Conservation (phyloP, 2,797 vertebrate genomes). For the Trachurus trachurus region DNA sequence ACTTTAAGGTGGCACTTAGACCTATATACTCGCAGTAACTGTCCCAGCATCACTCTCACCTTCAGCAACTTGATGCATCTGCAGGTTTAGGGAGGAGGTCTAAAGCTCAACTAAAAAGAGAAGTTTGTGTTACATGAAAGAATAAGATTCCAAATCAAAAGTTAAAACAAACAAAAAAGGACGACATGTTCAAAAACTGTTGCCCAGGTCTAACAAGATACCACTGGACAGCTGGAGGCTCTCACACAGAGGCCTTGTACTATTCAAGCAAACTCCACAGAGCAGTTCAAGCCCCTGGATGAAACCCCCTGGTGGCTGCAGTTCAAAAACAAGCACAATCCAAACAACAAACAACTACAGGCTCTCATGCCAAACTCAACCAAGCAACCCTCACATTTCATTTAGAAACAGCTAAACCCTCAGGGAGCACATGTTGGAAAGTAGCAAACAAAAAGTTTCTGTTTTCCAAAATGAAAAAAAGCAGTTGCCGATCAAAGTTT, state of each 20-base stretch:
- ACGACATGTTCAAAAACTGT: not conserved
- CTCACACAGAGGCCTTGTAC: not conserved
- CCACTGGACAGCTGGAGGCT: not conserved
- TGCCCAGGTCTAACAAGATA: not conserved
- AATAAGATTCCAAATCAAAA: not conserved
- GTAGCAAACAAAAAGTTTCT: not conserved
- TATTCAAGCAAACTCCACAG: not conserved
- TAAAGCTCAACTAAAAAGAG: not conserved
- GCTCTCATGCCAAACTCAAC: not conserved
- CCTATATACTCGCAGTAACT: conserved; percentile 24
- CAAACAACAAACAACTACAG: not conserved
- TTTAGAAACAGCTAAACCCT: conserved; percentile 19
- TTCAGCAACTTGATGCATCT: conserved; percentile 64
- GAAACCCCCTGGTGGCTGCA: conserved; percentile 16
- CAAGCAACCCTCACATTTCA: not conserved
- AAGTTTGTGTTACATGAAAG: not conserved
- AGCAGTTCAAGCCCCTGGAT: not conserved
- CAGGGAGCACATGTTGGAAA: not conserved
- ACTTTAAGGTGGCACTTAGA: not conserved
- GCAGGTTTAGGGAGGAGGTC: conserved; percentile 12
- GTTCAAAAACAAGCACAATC: conserved; percentile 5
- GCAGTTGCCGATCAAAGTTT: not conserved
- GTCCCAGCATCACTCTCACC: conserved; percentile 45
- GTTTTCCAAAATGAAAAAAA: not conserved
- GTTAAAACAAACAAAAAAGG: not conserved